Evolutionary conservation across 2,113 vertebrate species (phyloP).

Genomic region (Lota lota): DNA sequence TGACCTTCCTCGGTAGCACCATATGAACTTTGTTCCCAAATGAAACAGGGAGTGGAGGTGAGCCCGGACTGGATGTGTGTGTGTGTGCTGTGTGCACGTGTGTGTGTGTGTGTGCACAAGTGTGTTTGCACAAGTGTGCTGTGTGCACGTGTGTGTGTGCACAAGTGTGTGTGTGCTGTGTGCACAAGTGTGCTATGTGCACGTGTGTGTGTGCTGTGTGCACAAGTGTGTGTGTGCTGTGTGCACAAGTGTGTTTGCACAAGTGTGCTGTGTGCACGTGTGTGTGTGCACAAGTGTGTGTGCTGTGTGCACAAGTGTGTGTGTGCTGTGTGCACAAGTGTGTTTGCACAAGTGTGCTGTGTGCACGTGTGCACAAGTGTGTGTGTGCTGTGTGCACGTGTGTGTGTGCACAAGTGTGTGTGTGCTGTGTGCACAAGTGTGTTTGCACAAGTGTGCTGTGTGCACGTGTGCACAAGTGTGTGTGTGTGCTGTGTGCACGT

Average conservation of each 20-base stretch:
- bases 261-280: not conserved
- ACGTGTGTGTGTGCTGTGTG: constrained; percentile 20
- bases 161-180: constrained; percentile 10
- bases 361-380: too few species aligned
- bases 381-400: constrained; percentile 6
- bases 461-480: constrained; percentile 1
- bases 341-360: constrained; percentile 46
- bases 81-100: constrained; percentile 26
- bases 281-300: constrained; percentile 30
- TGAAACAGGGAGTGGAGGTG: constrained; percentile 54
- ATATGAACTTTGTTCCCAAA: constrained; percentile 71
- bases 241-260: too few species aligned
- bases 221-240: constrained; percentile 26
- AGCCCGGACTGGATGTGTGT: constrained; percentile 32
- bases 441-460: constrained; percentile 10
- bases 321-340: not conserved
- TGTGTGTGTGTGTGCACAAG: constrained; percentile 10
- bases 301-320: too few species aligned
- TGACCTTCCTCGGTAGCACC: constrained; percentile 60
- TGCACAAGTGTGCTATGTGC: constrained; percentile 26
- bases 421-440: constrained; percentile 23
- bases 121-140: constrained; percentile 33
- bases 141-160: too few species aligned
- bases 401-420: constrained; percentile 27
- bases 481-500: not conserved